Percentiles rank a stretch among this genome's conserved stretches.
Evolutionary conservation across 2,888 invertebrate species (phyloP).

Genomic region (Eilema sororculum): DNA sequence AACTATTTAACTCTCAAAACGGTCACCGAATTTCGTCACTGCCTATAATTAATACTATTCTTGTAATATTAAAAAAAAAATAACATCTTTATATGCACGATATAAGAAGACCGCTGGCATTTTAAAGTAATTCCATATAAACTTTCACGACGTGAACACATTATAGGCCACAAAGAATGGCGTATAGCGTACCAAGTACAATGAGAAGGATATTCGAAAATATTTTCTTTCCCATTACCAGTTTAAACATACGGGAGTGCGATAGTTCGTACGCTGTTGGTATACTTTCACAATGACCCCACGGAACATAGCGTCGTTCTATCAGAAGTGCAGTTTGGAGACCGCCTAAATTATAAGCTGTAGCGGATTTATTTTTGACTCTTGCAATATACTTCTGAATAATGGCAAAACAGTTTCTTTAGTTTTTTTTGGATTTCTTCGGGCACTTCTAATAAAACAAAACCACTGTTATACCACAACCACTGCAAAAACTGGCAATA

Average conservation of each 20-base stretch:
- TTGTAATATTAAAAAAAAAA: not conserved
- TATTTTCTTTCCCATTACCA: constrained; percentile 34
- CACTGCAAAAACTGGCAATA: too few relatives aligned
- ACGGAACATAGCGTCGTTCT: constrained; percentile 65
- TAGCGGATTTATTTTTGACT: constrained; percentile 10
- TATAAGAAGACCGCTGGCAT: not conserved
- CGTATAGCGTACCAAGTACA: constrained; percentile 3
- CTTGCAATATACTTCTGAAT: not conserved
- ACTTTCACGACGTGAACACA: not conserved
- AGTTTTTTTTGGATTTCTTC: too few relatives aligned
- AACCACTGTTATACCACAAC: too few relatives aligned
- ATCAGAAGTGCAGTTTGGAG: constrained; percentile 60
- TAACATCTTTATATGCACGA: not conserved
- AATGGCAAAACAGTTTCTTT: not conserved
- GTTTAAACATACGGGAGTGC: constrained; percentile 39
- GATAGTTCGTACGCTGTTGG: constrained; percentile 51
- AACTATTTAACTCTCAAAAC: not conserved
- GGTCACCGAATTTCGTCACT: not conserved
- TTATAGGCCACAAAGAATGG: constrained; percentile 8
- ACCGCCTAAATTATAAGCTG: constrained; percentile 35
- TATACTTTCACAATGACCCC: constrained; percentile 63
- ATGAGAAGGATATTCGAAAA: constrained; percentile 20
- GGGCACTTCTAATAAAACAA: too few relatives aligned
- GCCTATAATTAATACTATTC: not conserved
- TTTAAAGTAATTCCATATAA: not conserved